phyloP scores from a whole-genome alignment of 2,888 invertebrate species.

The Axea sp. region DNA sequence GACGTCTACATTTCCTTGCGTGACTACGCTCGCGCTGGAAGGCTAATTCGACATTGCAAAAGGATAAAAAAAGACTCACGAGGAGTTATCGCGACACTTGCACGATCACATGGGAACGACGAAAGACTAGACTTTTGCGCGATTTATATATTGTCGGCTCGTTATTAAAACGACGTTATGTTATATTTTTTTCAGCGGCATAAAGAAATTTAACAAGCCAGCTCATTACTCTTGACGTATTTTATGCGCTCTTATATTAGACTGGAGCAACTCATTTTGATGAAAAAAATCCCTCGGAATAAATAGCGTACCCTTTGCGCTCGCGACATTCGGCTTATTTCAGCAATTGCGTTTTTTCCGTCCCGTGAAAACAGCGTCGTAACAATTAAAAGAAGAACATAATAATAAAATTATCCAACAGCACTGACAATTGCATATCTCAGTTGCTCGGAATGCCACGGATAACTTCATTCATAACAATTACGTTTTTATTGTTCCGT shows the following conservation, averaged over 20 bases:
- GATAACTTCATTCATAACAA: conserved; percentile 60
- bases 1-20: conserved; percentile 46
- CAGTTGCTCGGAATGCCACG: conserved; percentile 34
- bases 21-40: conserved; percentile 40
- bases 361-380: conserved; percentile 11
- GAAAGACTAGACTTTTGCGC: conserved; percentile 21
- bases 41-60: conserved; percentile 53
- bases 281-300: background rate
- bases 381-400: conserved; percentile 50
- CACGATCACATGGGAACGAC: conserved; percentile 50
- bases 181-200: conserved; percentile 32
- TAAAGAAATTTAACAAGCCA: conserved; percentile 21
- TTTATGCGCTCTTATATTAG: no score
- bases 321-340: conserved; percentile 23
- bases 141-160: conserved; percentile 42
- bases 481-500: conserved; percentile 40
- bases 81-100: conserved; percentile 52
- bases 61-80: conserved; percentile 30
- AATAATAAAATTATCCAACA: conserved; percentile 51
- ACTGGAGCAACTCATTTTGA: conserved; percentile 10
- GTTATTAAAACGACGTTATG: conserved; percentile 44
- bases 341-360: conserved; percentile 19
- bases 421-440: conserved; percentile 33
- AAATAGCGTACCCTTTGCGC: conserved; percentile 6
- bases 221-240: conserved; percentile 16